phyloP scores from a whole-genome alignment of 2,113 vertebrate species.

The Apteryx owenii region DNA sequence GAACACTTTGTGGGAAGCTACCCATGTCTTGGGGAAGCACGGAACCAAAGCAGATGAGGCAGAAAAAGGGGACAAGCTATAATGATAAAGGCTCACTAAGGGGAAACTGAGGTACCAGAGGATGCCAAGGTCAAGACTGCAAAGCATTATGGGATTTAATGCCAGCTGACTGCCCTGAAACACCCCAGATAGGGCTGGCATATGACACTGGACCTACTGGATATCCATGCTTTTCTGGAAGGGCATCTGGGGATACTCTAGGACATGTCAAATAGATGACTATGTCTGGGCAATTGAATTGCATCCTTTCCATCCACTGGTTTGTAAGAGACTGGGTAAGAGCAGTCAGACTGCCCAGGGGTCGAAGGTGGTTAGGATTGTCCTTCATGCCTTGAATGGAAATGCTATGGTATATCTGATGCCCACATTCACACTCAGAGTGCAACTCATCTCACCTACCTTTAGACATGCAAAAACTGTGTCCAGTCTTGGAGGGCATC shows the following conservation, averaged over 20 bases:
- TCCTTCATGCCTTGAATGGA: not conserved
- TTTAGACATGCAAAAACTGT: not conserved
- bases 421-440: not conserved
- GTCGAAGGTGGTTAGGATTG: not conserved
- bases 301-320: not conserved
- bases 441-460: not conserved
- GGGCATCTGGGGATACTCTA: not conserved
- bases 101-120: not conserved
- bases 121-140: not conserved
- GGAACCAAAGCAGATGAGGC: not conserved
- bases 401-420: not conserved
- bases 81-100: not conserved
- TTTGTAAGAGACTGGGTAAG: not conserved
- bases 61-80: not conserved
- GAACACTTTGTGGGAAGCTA: not conserved
- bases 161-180: not conserved
- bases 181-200: too few relatives aligned
- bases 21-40: not conserved
- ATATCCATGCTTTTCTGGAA: not conserved
- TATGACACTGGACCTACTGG: rapidly evolving
- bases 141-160: not conserved
- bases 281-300: not conserved
- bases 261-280: not conserved
- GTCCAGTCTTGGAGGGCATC: not conserved
- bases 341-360: not conserved